Evolutionary conservation across 2,888 invertebrate genomes (phyloP), one percentile per base, ranked within the genome.

Genomic region (Synergus japonicus): DNA sequence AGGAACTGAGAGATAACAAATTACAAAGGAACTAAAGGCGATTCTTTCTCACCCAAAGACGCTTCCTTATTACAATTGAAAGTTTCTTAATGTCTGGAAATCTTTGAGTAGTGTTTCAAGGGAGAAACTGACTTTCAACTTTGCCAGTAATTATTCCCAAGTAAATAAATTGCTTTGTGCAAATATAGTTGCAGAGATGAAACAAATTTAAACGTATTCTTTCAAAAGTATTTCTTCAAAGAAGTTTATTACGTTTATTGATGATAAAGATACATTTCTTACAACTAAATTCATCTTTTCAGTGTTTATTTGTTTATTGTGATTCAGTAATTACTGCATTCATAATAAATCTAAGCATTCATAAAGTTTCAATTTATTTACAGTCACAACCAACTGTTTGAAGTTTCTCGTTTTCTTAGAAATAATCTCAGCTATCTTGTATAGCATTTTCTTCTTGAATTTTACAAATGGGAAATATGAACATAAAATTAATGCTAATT

Each of bases 51-150:
- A 67, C 22, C 67, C 13, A 3, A 15, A 69, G 49, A 69, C 15
- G 46, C 7, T 49, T 69, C 9, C 29, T 49, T 69, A 29, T 69
- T 46, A 69, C 46, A 69, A 69, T 46, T 46, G 69, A 46, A 69
- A 69, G 69, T 49, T 46, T 46, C 69, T 49, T 69, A 49, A 69
- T 69, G 46, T 46, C 46, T 69, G 15, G 9, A 69, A 69, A 69
- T 49, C 69, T 69, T 69, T 69, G 69, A 69, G 29, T 69, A 29
- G 29, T 46, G 44, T 69, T 69, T 22, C 18, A 49, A 22, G 8
- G 46, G 13, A 49, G 69, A 12, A 49, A 69, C 67, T 69, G 22
- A 13, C 67, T 29, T 46, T 49, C 29, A 69, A 69, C 67, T 18
- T 69, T 8, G 12, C 7, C 13, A 22, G 67, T 69, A 69, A 69